Evolutionary conservation across 1,140 invertebrate genomes (phyloP).

Genomic region (Zaprionus taronus): DNA sequence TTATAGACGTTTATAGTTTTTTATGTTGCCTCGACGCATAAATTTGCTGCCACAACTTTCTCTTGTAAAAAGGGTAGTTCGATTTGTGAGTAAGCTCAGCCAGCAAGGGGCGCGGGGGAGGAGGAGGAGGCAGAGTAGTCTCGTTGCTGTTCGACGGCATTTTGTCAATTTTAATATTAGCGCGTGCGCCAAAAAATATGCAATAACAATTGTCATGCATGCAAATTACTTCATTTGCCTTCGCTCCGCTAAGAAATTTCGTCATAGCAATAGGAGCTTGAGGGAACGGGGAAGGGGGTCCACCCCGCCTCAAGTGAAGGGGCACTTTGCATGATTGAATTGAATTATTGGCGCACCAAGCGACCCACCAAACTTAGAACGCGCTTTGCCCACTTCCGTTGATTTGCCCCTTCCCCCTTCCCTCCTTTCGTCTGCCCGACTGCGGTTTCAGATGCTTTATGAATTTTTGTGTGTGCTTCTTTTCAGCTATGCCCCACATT

Average conservation of each 20-base stretch:
- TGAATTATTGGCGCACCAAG: slow-evolving; percentile 43
- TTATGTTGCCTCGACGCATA: slow-evolving; percentile 64
- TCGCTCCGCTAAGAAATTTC: slow-evolving; percentile 28
- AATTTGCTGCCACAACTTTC: slow-evolving; percentile 51
- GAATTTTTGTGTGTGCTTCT: slow-evolving; percentile 44
- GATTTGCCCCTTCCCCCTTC: slow-evolving; percentile 43
- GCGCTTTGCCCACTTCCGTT: slow-evolving; percentile 29
- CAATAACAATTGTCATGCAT: slow-evolving; percentile 83
- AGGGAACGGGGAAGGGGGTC: neutral
- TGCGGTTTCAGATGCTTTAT: slow-evolving; percentile 44
- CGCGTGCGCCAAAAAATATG: slow-evolving; percentile 72
- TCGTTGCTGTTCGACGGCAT: slow-evolving; percentile 35
- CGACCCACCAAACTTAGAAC: neutral
- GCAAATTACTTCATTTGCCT: slow-evolving; percentile 81
- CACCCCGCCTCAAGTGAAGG: neutral
- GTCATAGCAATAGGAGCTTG: slow-evolving; percentile 12
- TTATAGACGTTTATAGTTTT: slow-evolving; percentile 81
- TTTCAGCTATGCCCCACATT: slow-evolving; percentile 18
- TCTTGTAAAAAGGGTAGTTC: slow-evolving; percentile 69
- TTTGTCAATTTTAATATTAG: slow-evolving; percentile 77
- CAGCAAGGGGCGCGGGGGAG: neutral
- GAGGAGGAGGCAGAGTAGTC: neutral
- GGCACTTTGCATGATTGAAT: slow-evolving; percentile 79
- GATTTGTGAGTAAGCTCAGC: slow-evolving; percentile 37
- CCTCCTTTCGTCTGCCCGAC: neutral